Evolutionary conservation across 2,113 vertebrate species (phyloP).

Genomic region (Typhlomys cinereus): DNA sequence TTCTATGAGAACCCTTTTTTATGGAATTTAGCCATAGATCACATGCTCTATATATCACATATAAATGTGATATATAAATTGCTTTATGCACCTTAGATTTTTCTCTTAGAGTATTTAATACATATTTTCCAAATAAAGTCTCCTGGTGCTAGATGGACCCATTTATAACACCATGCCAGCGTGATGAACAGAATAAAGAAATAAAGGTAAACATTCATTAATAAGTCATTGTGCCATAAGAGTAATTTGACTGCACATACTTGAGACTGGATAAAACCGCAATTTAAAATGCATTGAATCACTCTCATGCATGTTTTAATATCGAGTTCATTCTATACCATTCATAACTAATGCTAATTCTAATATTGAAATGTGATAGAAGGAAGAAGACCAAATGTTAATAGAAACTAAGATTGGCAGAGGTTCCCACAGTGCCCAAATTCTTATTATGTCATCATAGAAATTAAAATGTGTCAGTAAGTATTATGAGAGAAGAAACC

Average conservation of each 20-base stretch:
- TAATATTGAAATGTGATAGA: background rate
- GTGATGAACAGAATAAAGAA: constrained; percentile 1
- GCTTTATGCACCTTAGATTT: background rate
- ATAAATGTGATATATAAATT: too few relatives aligned
- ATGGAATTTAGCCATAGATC: background rate
- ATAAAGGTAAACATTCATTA: background rate
- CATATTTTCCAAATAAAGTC: background rate
- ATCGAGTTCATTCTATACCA: constrained; percentile 1
- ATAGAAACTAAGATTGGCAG: background rate
- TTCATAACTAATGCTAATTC: background rate
- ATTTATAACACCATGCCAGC: background rate
- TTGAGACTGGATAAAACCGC: background rate
- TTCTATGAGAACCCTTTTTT: background rate
- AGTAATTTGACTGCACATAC: background rate
- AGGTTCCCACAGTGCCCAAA: background rate
- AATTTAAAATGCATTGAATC: constrained; percentile 13
- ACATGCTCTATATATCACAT: background rate
- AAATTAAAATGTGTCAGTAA: too few relatives aligned
- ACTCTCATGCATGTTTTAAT: constrained; percentile 3
- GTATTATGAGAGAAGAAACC: too few relatives aligned
- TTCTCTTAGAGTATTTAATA: background rate
- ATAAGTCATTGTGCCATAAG: background rate
- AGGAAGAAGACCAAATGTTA: constrained; percentile 16
- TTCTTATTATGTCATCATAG: background rate
- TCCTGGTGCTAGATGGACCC: background rate